Conservation (phyloP, 2,113 vertebrate genomes). For the Leucosticte australis region DNA sequence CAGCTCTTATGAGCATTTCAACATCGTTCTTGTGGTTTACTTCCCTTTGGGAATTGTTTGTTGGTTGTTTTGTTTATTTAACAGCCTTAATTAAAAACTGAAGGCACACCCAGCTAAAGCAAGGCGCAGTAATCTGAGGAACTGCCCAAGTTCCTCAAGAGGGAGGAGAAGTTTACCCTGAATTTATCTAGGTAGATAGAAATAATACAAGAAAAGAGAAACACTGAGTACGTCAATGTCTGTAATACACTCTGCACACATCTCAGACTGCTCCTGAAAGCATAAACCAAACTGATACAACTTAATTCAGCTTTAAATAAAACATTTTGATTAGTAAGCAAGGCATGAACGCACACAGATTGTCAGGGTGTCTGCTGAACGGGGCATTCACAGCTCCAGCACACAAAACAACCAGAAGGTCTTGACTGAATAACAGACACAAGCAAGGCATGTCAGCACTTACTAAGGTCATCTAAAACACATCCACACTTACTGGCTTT, state of each 20-base stretch:
- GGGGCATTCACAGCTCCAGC: background rate
- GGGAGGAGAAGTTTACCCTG: slow-evolving; percentile 9
- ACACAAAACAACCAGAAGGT: background rate
- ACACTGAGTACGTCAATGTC: background rate
- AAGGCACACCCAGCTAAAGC: slow-evolving; percentile 42
- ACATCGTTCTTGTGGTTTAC: background rate
- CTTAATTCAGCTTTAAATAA: background rate
- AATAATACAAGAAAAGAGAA: background rate
- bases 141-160: slow-evolving; percentile 19
- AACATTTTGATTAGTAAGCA: background rate
- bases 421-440: background rate
- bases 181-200: background rate
- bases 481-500: background rate
- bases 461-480: background rate
- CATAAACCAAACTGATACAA: background rate
- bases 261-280: background rate
- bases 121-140: background rate
- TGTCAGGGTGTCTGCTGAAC: background rate
- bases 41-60: slow-evolving; percentile 53
- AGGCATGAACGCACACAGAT: background rate
- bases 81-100: slow-evolving; percentile 56
- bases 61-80: slow-evolving; percentile 64
- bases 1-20: slow-evolving; percentile 41
- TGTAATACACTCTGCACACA: background rate
- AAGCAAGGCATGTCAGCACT: background rate